Evolutionary conservation across 2,113 vertebrate species (phyloP), one percentile per base, ranked within the genome.

Genomic region (Caretta caretta): DNA sequence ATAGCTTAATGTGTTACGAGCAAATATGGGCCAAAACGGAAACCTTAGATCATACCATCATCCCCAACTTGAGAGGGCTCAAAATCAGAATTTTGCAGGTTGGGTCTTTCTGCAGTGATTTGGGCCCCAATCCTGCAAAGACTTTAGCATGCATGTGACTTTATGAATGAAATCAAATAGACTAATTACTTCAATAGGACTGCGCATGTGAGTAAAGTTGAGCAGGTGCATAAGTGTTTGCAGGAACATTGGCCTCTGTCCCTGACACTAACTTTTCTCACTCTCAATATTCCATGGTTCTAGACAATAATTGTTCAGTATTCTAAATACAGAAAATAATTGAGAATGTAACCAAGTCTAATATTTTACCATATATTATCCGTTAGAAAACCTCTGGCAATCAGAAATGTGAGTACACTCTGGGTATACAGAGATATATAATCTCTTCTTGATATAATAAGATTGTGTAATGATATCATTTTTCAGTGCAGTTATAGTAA

Each of bases 41-140:
- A 83, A 2, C 42, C 2, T 81, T 4, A 3, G 3, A 79, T 84
- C 20, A 90, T 81, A 46, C 2, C 50, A 42, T 42, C 4, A 49
- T 10, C 5, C 51, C 16, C 2, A 91, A 22, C 11, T 53, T 10
- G 83, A 51, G 13, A 86, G 4, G 79, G 8, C 0, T 72, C 10
- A 91, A 62, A 16, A 14, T 54, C 27, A 53, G 31, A 6, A 19
- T 89, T 90, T 86, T 79, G 35, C 2, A 8, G 25, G 4, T 86
- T 29, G 87, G 49, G 31, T 65, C 62, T 72, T 72, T 84, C 72
- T 79, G 13, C 57, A 1, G 1, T 50, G 7, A 11, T 4, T 25
- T 57, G 20, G 10, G 56, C 6, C 86, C 20, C 31, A 10, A 5
- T 87, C 10, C 11, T 42, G 25, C 17, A 0, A 69, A 90, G 65